Evolutionary conservation across 2,888 invertebrate species (phyloP), one percentile per base, ranked within the genome.

Genomic region (Diaprepes abbreviatus): DNA sequence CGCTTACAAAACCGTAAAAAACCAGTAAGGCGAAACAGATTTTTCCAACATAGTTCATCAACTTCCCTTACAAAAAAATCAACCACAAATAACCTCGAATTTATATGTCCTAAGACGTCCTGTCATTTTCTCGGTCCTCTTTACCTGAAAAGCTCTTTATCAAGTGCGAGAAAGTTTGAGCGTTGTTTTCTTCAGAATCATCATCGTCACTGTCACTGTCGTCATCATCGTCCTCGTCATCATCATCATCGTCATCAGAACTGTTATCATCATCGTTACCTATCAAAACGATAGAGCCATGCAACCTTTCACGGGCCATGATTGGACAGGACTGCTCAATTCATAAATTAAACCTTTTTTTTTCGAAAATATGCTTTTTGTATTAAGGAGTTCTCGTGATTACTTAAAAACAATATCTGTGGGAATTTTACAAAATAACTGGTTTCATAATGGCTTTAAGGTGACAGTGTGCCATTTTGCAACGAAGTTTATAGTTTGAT

Each of bases 181-280:
- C 83, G 60, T 82, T 81, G 67, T 83, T 82, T 69, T 84, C 84
- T 10, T 84, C 82, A 57, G 83, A 82, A 58, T 85, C 80, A 3
- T 85, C 81, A 54, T 85, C 85, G 72, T 88, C 87, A 72, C 87
- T 84, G 64, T 86, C 85, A 70, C 87, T 85, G 62, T 87, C 82
- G 54, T 84, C 81, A 70, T 84, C 83, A 70, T 85, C 83, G 19
- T 85, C 83, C 55, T 84, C 81, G 52, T 85, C 80, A 6, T 85
- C 79, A 40, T 85, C 38, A 14, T 70, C 66, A 10, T 57, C 85
- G 73, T 86, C 85, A 14, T 88, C 85, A 33, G 88, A 85, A 2
- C 87, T 86, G 70, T 87, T 84, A 66, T 85, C 84, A 72, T 86
- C 85, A 64, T 86, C 84, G 16, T 86, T 84, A 73, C 83, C 84